Evolutionary conservation across 2,888 invertebrate species (phyloP).

Genomic region (Tetheella fluctuosa): DNA sequence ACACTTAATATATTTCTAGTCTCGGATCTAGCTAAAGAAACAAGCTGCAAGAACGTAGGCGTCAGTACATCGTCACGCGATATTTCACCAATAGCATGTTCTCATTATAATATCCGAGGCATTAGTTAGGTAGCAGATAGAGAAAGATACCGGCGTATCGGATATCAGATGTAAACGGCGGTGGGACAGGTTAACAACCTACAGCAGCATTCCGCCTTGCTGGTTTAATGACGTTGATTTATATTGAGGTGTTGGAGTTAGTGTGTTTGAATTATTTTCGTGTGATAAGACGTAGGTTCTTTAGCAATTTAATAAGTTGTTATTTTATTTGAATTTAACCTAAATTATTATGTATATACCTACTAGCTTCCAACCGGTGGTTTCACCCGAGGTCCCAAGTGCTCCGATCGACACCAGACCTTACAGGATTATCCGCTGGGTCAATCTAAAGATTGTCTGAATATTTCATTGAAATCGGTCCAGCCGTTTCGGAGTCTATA

Average conservation of each 20-base stretch:
- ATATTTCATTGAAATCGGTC: too few species aligned
- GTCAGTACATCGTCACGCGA: slow-evolving; percentile 33
- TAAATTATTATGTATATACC: too few species aligned
- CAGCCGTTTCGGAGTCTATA: too few species aligned
- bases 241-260: slow-evolving; percentile 53
- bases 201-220: slow-evolving; percentile 68
- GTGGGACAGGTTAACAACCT: slow-evolving; percentile 75
- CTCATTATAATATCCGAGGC: slow-evolving; percentile 66
- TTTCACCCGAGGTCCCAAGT: too few species aligned
- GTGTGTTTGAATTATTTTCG: not conserved
- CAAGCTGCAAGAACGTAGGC: slow-evolving; percentile 23
- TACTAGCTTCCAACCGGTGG: too few species aligned
- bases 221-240: slow-evolving; percentile 63
- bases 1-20: not conserved
- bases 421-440: too few species aligned
- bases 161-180: slow-evolving; percentile 74
- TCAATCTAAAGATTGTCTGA: too few species aligned
- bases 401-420: too few species aligned
- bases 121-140: slow-evolving; percentile 69
- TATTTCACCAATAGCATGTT: slow-evolving; percentile 58
- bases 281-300: not conserved
- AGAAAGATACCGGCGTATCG: slow-evolving; percentile 70
- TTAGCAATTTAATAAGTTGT: too few species aligned
- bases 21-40: slow-evolving; percentile 1
- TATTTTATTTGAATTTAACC: too few species aligned